A percentile compares a stretch with the other conserved stretches of the same genome.
phyloP scores from a whole-genome alignment of 2,888 invertebrate genomes.

The Thymelicus acteon region DNA sequence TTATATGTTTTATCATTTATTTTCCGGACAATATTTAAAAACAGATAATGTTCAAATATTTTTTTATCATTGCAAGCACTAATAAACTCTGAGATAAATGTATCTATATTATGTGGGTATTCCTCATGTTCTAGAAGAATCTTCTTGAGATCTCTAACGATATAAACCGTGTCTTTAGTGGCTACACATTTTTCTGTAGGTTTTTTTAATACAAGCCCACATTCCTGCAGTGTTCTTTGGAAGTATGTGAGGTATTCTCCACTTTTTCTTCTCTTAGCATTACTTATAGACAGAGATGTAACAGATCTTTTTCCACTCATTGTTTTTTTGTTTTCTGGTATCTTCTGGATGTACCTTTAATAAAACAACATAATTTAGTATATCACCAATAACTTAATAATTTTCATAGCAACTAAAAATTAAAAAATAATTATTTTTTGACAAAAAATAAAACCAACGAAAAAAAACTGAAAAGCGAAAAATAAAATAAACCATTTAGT shows the following conservation, averaged over 20 bases:
- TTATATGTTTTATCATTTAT: constrained; percentile 54
- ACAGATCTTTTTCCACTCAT: constrained; percentile 11
- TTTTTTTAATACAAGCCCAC: constrained; percentile 63
- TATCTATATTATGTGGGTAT: constrained; percentile 83
- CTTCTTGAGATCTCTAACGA: constrained; percentile 77
- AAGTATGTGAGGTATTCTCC: constrained; percentile 50
- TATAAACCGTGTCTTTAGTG: constrained; percentile 72
- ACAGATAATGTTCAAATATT: constrained; percentile 64
- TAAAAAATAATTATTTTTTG: too few species aligned
- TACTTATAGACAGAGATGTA: not conserved
- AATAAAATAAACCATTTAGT: too few species aligned
- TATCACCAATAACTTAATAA: too few species aligned
- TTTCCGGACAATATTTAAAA: constrained; percentile 66
- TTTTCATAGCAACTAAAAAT: too few species aligned
- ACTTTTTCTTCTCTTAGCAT: constrained; percentile 20
- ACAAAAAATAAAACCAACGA: too few species aligned
- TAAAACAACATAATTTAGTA: not conserved
- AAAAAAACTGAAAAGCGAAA: too few species aligned
- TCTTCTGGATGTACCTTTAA: not conserved
- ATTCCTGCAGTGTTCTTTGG: constrained; percentile 59
- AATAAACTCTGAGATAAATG: constrained; percentile 79
- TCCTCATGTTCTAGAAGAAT: constrained; percentile 70
- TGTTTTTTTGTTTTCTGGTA: not conserved
- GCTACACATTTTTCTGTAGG: constrained; percentile 66
- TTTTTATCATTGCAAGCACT: constrained; percentile 58